Evolutionary conservation across 1,140 invertebrate species (phyloP).

Genomic region (Bombyx mandarina): DNA sequence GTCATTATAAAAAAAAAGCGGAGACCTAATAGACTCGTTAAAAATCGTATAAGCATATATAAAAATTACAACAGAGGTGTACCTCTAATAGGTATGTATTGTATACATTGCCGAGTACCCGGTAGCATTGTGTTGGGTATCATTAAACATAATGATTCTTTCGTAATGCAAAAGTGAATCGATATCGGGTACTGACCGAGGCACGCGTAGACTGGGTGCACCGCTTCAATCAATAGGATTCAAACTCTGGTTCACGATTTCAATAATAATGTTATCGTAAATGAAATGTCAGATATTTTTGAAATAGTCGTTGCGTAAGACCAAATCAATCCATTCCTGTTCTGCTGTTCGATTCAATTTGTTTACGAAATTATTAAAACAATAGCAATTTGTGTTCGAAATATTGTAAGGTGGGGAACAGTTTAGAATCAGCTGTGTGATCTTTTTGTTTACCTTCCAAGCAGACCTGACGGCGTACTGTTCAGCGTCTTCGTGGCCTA

Average conservation of each 20-base stretch:
- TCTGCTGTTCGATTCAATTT: slow-evolving; percentile 21
- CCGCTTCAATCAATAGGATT: slow-evolving; percentile 57
- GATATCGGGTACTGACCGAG: slow-evolving; percentile 35
- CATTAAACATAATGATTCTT: slow-evolving; percentile 19
- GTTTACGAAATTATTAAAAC: slow-evolving; percentile 28
- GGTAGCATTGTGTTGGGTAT: too few relatives aligned
- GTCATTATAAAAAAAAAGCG: too few relatives aligned
- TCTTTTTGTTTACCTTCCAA: too few relatives aligned
- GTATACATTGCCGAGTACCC: too few relatives aligned
- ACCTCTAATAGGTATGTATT: too few relatives aligned
- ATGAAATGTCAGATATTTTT: slow-evolving; percentile 62
- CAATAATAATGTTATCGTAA: slow-evolving; percentile 50
- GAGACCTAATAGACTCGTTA: too few relatives aligned
- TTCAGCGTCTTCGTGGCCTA: too few relatives aligned
- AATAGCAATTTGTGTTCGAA: slow-evolving; percentile 8
- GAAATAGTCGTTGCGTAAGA: slow-evolving; percentile 53
- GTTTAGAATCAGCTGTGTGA: too few relatives aligned
- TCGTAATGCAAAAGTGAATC: slow-evolving; percentile 47
- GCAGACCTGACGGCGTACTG: too few relatives aligned
- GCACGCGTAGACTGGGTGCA: slow-evolving; percentile 40
- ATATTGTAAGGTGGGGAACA: too few relatives aligned
- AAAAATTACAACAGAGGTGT: too few relatives aligned
- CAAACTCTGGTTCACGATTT: slow-evolving; percentile 62
- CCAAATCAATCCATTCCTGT: slow-evolving; percentile 21
- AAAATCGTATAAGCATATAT: too few relatives aligned